Evolutionary conservation across 2,888 invertebrate species (phyloP).

Genomic region (Mayetiola destructor): DNA sequence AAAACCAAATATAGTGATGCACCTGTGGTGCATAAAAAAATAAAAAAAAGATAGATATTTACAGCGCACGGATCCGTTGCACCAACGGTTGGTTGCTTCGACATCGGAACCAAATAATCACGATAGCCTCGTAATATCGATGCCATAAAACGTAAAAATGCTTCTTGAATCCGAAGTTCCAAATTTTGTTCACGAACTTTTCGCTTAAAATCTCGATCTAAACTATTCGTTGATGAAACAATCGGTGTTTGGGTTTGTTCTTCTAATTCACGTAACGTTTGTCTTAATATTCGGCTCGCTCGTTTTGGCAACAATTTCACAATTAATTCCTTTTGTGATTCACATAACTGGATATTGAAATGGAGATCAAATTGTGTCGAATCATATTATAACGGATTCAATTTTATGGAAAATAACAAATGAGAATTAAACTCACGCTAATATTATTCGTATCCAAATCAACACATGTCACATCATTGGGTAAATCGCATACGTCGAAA

Average conservation of each 20-base stretch:
- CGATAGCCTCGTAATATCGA: conserved; percentile 82
- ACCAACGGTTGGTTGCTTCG: conserved; percentile 80
- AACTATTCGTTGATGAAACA: conserved; percentile 45
- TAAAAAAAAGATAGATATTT: not conserved
- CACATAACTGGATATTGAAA: conserved; percentile 48
- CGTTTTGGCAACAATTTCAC: conserved; percentile 74
- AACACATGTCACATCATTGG: conserved; percentile 91
- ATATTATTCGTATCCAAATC: conserved; percentile 97
- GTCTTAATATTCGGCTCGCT: conserved; percentile 65
- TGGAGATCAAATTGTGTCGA: conserved; percentile 19
- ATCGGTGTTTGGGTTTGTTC: conserved; percentile 39
- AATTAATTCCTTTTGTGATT: conserved; percentile 68
- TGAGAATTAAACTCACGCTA: conserved; percentile 42
- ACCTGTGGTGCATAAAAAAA: too few relatives aligned
- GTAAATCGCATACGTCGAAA: conserved; percentile 94
- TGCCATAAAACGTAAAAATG: conserved; percentile 91
- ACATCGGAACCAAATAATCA: conserved; percentile 77
- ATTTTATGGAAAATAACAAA: not conserved
- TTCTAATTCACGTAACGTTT: conserved; percentile 63
- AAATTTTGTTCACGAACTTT: conserved; percentile 69
- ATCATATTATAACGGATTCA: not conserved
- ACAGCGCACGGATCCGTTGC: conserved; percentile 84
- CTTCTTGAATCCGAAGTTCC: conserved; percentile 92
- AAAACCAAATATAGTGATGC: too few relatives aligned
- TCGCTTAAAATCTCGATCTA: conserved; percentile 69